Conservation (phyloP, 2,888 invertebrate genomes). For the Spodoptera picta region DNA sequence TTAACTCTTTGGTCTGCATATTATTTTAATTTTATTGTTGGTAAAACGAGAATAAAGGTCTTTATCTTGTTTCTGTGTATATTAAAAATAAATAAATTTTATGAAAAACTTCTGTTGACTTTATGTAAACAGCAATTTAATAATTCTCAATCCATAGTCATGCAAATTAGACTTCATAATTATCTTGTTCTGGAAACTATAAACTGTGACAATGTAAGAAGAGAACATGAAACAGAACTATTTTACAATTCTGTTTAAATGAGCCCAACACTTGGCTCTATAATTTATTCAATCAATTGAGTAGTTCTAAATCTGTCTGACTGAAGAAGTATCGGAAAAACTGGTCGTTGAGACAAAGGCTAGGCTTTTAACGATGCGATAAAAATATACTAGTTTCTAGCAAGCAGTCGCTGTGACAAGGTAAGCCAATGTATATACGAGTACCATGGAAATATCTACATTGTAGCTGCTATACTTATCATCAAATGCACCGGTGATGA, state of each 20-base stretch:
- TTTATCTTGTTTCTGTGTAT: no score
- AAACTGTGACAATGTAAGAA: background rate
- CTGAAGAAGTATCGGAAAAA: slow-evolving; percentile 26
- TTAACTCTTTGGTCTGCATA: no score
- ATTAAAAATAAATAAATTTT: no score
- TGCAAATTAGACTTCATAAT: no score
- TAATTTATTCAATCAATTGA: slow-evolving; percentile 41
- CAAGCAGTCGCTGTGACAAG: background rate
- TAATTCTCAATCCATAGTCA: no score
- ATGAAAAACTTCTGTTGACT: no score
- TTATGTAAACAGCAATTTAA: no score
- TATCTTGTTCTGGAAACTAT: background rate
- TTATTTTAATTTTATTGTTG: no score
- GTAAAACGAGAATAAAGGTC: no score
- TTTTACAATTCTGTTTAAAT: slow-evolving; percentile 13
- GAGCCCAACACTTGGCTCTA: slow-evolving; percentile 20
- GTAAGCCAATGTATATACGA: background rate
- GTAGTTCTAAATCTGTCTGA: slow-evolving; percentile 38
- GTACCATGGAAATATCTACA: no score
- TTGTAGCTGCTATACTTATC: no score
- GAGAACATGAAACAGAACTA: slow-evolving; percentile 9
- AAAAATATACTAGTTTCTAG: slow-evolving; percentile 42
- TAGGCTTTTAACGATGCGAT: slow-evolving; percentile 53
- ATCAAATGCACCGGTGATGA: no score
- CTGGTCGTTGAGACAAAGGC: slow-evolving; percentile 32